A percentile compares a stretch with the other conserved stretches of the same genome.
Evolutionary conservation across 2,113 vertebrate genomes (phyloP).

Genomic region (Brachionichthys hirsutus): DNA sequence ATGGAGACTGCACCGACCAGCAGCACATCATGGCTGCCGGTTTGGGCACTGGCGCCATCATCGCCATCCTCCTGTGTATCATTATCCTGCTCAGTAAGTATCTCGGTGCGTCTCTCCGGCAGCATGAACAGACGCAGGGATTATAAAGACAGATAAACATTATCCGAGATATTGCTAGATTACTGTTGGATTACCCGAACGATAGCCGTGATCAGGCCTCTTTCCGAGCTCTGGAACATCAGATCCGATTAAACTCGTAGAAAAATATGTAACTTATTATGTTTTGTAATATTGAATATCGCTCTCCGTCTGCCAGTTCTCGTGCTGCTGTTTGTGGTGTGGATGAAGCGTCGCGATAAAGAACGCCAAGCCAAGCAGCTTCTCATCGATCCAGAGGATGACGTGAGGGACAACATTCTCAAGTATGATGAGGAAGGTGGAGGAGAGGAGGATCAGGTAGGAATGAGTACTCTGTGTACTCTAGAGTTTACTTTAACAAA

Average conservation of each 20-base stretch:
- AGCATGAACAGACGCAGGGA: conserved; percentile 30
- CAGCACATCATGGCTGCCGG: conserved; percentile 91
- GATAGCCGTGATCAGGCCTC: conserved; percentile 50
- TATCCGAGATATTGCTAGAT: conserved; percentile 60
- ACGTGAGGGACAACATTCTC: conserved; percentile 95
- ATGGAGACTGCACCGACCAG: conserved; percentile 92
- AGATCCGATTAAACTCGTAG: conserved; percentile 58
- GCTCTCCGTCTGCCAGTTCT: conserved; percentile 77
- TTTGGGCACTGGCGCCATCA: conserved; percentile 93
- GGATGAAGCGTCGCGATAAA: conserved; percentile 97
- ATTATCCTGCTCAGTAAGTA: conserved; percentile 97
- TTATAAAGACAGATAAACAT: conserved; percentile 57
- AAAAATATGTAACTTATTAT: conserved; percentile 56
- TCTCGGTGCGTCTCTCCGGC: conserved; percentile 28
- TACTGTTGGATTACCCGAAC: conserved; percentile 63
- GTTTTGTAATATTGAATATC: conserved; percentile 37
- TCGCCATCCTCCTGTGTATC: conserved; percentile 96
- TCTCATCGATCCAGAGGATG: conserved; percentile 94
- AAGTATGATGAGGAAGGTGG: conserved; percentile 99
- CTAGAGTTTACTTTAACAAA: no score
- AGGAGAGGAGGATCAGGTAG: conserved; percentile 97
- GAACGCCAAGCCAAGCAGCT: conserved; percentile 96
- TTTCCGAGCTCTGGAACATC: conserved; percentile 45
- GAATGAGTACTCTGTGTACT: conserved; percentile 9
- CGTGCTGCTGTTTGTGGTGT: conserved; percentile 94